These are phyloP conservation scores for Chaenogobius annularis DNA, from an alignment of 2,113 vertebrate species.

Conservation along the genomic window DNA sequence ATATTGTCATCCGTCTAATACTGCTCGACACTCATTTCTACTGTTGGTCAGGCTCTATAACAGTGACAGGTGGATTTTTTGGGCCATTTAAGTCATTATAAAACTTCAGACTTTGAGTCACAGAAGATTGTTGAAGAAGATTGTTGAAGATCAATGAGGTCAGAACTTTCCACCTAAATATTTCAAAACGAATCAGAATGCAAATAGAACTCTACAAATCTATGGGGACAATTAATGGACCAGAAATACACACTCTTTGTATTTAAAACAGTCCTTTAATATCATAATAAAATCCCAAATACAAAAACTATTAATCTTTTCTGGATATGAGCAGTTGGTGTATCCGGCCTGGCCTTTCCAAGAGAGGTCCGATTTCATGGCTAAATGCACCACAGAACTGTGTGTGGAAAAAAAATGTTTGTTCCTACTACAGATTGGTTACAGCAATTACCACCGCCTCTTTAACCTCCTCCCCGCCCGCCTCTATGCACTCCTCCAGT, in stretches of 20 bases:
- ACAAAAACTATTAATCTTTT: not conserved
- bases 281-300: not conserved
- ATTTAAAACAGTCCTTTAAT: not conserved
- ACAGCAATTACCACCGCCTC: slow-evolving; percentile 72
- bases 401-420: slow-evolving; percentile 70
- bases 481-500: slow-evolving; percentile 53
- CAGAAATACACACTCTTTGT: not conserved
- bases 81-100: too few relatives aligned
- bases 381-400: slow-evolving; percentile 65
- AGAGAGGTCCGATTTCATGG: slow-evolving; percentile 69
- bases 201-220: too few relatives aligned
- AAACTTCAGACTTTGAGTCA: too few relatives aligned
- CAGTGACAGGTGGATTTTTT: too few relatives aligned
- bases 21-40: not conserved
- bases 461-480: slow-evolving; percentile 62
- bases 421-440: slow-evolving; percentile 62
- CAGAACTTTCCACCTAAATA: too few relatives aligned
- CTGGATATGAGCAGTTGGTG: slow-evolving; percentile 36
- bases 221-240: too few relatives aligned
- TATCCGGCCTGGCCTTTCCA: slow-evolving; percentile 45
- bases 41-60: not conserved
- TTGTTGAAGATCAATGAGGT: not conserved
- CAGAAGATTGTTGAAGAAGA: not conserved
- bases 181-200: too few relatives aligned
- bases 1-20: not conserved